These are phyloP conservation scores for Zaprionus camerounensis DNA, from an alignment of 1,140 invertebrate genomes.

Conservation along the genomic window DNA sequence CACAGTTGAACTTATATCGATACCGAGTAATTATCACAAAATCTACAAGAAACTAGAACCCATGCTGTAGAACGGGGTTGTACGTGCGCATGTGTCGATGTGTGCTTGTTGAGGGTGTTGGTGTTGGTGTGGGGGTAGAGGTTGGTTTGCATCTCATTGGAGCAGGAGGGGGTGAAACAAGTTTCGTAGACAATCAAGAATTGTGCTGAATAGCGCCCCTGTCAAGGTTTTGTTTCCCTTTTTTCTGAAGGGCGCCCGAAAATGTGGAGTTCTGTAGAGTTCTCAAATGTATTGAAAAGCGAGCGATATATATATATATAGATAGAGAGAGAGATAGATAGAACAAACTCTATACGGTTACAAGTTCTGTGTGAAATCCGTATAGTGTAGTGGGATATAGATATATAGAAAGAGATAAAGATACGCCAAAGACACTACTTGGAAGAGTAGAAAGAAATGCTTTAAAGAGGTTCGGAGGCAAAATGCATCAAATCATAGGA, in stretches of 20 bases:
- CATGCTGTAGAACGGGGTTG: slow-evolving; percentile 60
- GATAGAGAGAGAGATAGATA: slow-evolving; percentile 8
- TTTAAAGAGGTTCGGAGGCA: slow-evolving; percentile 35
- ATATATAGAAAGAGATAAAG: slow-evolving; percentile 28
- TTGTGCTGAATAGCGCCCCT: slow-evolving; percentile 69
- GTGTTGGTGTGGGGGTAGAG: not conserved
- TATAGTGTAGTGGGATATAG: slow-evolving; percentile 53
- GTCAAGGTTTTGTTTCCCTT: slow-evolving; percentile 57
- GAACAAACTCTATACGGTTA: slow-evolving; percentile 37
- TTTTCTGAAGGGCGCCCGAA: slow-evolving; percentile 64
- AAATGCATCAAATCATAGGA: slow-evolving; percentile 39
- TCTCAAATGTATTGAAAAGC: slow-evolving; percentile 30
- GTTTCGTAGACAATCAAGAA: slow-evolving; percentile 39
- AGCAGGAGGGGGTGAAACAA: slow-evolving; percentile 15
- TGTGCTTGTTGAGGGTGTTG: slow-evolving; percentile 30
- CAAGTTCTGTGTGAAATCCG: slow-evolving; percentile 40
- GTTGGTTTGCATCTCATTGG: slow-evolving; percentile 36
- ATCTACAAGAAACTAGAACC: slow-evolving; percentile 61
- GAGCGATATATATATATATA: slow-evolving; percentile 3
- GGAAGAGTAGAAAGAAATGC: slow-evolving; percentile 31
- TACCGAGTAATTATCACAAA: slow-evolving; percentile 44
- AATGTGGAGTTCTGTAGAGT: slow-evolving; percentile 31
- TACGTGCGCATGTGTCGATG: slow-evolving; percentile 42
- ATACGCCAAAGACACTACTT: slow-evolving; percentile 54
- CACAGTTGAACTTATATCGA: slow-evolving; percentile 66